A percentile compares a stretch with the other conserved stretches of the same genome.
phyloP scores from a whole-genome alignment of 2,797 vertebrate genomes.

The Telmatherina bonti region DNA sequence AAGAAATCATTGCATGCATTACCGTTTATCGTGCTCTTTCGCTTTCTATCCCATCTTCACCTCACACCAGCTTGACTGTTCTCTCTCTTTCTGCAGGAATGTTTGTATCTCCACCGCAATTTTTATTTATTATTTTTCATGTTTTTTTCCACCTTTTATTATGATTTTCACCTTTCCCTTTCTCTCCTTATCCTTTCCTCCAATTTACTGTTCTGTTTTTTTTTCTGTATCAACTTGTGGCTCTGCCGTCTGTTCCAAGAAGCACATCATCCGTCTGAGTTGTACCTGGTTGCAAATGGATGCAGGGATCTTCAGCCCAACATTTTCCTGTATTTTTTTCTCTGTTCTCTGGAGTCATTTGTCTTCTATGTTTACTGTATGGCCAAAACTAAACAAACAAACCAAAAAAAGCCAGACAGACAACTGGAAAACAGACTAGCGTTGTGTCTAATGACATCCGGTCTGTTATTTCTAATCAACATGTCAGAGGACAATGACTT shows the following conservation, averaged over 20 bases:
- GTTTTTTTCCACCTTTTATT: conserved; percentile 7
- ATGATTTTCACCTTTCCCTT: not conserved
- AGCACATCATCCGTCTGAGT: too few relatives aligned
- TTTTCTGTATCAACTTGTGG: conserved; percentile 1
- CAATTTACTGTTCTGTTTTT: not conserved
- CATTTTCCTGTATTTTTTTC: too few relatives aligned
- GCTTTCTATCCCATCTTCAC: not conserved
- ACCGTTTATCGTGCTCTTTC: not conserved
- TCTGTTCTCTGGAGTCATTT: conserved; percentile 25
- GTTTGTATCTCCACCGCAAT: too few relatives aligned
- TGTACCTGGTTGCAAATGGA: too few relatives aligned
- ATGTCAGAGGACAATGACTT: conserved; percentile 1
- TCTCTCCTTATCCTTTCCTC: conserved; percentile 5
- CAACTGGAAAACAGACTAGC: conserved; percentile 29
- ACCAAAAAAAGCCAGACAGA: too few relatives aligned
- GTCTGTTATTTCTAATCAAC: conserved; percentile 27
- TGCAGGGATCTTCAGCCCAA: conserved; percentile 8
- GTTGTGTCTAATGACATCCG: conserved; percentile 31
- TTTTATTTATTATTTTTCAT: too few relatives aligned
- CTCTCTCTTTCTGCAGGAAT: conserved; percentile 2
- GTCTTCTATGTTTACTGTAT: conserved; percentile 38
- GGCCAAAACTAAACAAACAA: too few relatives aligned
- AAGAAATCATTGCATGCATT: not conserved
- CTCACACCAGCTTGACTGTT: conserved; percentile 2
- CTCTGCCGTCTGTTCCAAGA: too few relatives aligned